Conservation (phyloP, 2,113 vertebrate species). For the Rhinolophus sinicus region DNA sequence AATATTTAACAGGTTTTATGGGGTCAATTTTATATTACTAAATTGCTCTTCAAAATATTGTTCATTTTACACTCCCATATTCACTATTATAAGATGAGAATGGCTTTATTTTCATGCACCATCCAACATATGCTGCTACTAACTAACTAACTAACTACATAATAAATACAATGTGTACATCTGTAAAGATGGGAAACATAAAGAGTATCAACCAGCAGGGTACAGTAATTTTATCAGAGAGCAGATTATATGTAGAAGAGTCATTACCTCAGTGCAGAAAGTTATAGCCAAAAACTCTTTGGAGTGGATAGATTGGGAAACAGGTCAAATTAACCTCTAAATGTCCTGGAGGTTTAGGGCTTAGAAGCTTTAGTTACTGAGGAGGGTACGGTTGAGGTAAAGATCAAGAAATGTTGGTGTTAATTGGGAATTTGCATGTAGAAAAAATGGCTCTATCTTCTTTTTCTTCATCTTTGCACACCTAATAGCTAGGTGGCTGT, state of each 20-base stretch:
- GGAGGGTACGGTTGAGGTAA: not conserved
- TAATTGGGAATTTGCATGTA: not conserved
- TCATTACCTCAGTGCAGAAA: not conserved
- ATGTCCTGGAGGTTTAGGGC: not conserved
- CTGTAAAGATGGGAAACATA: not conserved
- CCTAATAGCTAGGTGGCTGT: not conserved
- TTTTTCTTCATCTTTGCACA: not conserved
- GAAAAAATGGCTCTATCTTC: not conserved
- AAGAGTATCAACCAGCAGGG: not conserved
- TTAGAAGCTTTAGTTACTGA: not conserved
- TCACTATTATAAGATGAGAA: not conserved
- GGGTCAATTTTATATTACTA: not conserved
- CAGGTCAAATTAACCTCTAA: not conserved
- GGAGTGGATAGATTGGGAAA: not conserved
- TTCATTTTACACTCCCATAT: not conserved
- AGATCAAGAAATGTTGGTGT: not conserved
- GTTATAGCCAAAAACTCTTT: not conserved
- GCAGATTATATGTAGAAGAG: not conserved
- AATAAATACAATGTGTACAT: not conserved
- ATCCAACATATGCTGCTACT: not conserved
- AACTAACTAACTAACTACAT: not conserved
- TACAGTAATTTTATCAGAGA: not conserved
- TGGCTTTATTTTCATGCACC: not conserved
- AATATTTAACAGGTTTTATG: not conserved
- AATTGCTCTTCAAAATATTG: not conserved